Conservation (phyloP, 2,797 vertebrate genomes). For the Protosalanx chinensis region DNA sequence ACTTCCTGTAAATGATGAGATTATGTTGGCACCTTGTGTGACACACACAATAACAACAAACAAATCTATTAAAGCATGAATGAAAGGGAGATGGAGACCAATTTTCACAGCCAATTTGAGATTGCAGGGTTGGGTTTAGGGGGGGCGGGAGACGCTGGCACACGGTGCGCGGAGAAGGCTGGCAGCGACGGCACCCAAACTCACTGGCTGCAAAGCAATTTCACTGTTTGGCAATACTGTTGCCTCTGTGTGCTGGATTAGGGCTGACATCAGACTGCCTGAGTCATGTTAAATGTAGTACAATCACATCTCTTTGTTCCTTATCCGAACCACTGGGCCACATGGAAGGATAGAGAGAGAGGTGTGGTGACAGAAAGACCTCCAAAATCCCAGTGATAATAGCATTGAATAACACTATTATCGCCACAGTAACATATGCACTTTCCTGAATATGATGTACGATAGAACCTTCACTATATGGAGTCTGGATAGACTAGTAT, state of each 20-base stretch:
- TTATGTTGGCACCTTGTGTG: conserved; percentile 59
- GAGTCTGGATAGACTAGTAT: neutral
- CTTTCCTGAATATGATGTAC: neutral
- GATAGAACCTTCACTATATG: neutral
- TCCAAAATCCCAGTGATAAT: conserved; percentile 56
- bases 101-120: conserved; percentile 79
- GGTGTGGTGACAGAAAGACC: conserved; percentile 42
- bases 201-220: conserved; percentile 71
- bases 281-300: conserved; percentile 75
- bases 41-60: conserved; percentile 73
- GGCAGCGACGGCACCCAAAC: conserved; percentile 67
- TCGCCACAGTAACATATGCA: neutral
- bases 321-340: conserved; percentile 63
- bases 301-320: conserved; percentile 70
- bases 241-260: conserved; percentile 71
- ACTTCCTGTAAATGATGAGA: conserved; percentile 58
- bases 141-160: conserved; percentile 55
- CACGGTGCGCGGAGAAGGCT: conserved; percentile 65
- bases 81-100: conserved; percentile 67
- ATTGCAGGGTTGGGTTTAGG: conserved; percentile 50
- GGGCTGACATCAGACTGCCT: conserved; percentile 72
- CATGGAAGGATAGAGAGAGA: conserved; percentile 45
- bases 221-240: conserved; percentile 75
- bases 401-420: conserved; percentile 47
- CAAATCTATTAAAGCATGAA: conserved; percentile 72